A percentile compares a stretch with the other conserved stretches of the same genome.
Conservation (phyloP, 1,140 invertebrate genomes). For the Magallana angulata region DNA sequence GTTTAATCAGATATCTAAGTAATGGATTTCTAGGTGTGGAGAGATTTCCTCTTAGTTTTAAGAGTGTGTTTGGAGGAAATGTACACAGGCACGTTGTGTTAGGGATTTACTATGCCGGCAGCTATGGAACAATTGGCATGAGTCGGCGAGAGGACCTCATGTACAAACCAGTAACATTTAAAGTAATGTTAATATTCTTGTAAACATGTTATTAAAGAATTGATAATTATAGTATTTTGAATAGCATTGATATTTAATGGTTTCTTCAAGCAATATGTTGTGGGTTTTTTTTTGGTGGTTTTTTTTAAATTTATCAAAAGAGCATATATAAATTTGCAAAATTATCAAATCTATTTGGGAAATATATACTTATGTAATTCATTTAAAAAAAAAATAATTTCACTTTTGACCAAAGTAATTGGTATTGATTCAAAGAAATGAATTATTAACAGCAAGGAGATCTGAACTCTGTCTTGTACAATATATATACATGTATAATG, state of each 20-base stretch:
- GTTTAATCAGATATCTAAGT: constrained; percentile 71
- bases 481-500: neutral
- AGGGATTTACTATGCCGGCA: constrained; percentile 76
- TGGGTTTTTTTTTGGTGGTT: too few relatives aligned
- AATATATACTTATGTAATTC: too few relatives aligned
- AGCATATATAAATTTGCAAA: too few relatives aligned
- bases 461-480: neutral
- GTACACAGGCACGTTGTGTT: constrained; percentile 79
- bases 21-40: constrained; percentile 78
- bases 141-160: constrained; percentile 79
- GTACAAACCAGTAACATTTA: constrained; percentile 78
- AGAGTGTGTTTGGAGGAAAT: constrained; percentile 74
- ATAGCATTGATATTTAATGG: too few relatives aligned
- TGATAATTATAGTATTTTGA: too few relatives aligned
- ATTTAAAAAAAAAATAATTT: too few relatives aligned
- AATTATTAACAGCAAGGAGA: neutral
- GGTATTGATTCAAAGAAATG: neutral
- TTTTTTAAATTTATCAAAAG: too few relatives aligned
- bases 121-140: constrained; percentile 79
- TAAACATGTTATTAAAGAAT: too few relatives aligned
- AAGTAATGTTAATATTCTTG: constrained; percentile 61
- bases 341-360: too few relatives aligned
- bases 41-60: constrained; percentile 79
- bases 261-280: too few relatives aligned
- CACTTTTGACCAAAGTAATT: too few relatives aligned